Evolutionary conservation across 30 jellyfish, hydroid and myxozoan species (phyloP), one percentile per base, ranked within the genome.

Genomic region (Aurelia sp.): DNA sequence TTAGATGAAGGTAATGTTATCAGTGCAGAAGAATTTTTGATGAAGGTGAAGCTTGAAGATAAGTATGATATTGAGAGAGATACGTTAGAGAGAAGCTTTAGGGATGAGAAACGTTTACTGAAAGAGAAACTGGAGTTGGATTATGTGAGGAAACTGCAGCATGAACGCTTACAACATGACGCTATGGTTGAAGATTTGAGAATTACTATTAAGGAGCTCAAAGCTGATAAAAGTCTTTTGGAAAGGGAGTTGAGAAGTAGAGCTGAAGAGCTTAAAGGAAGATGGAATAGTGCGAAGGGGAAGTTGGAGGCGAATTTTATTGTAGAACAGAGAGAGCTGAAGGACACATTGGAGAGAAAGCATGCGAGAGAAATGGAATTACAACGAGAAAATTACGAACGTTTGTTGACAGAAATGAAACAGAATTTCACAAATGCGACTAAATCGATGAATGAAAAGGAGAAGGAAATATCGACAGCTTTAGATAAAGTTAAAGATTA

Each of bases 1-100:
- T 48, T 92, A 37, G 96, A 78, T 55, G 95, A 76, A n/a, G 66
- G 79, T 10, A 86, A 90, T 59, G 72, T 84, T 23, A 27, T 84
- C 8, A 83, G 96, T 2, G 96, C 99, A 23, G 97, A 94, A 27
- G 97, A 94, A 37, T 89, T 94, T 61, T 31, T 94, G 78, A 67
- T 96, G 66, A 73, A 73, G 35, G 67, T 89, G 47, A 78, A 86
- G 61, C 61, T 88, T 66, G 97, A 94, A 61, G 97, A 94, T 53
- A 84, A 71, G 65, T 65, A 44, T 59, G 99, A 94, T 67, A 57
- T 53, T 50, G 99, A 94, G 65, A 91, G 86, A 59, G 99, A 89
- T 57, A 57, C 88, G 31, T 62, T 94, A 6, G 99, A 94, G 79
- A 79, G 92, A 72, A 65, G 79, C 23, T 89, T 82, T 61, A 91